Evolutionary conservation across 2,888 invertebrate species (phyloP), one percentile per base, ranked within the genome.

Genomic region (Cerastis leucographa): DNA sequence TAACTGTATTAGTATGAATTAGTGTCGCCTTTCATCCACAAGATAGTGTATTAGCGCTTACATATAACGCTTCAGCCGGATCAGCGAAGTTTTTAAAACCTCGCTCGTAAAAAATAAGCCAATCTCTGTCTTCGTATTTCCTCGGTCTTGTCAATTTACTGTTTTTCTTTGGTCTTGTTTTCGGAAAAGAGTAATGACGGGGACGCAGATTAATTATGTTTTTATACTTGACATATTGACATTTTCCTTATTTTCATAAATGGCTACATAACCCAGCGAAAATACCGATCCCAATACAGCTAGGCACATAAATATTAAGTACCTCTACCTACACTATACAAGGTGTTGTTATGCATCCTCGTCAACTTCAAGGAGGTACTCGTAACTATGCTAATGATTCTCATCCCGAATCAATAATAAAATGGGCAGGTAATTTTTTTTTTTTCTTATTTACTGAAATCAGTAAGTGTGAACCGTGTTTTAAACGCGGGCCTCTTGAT

Each of bases 1-100:
- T n/a, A 69, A 22, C 49, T 42, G 25, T 67, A 44, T 74, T 54
- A 35, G 29, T 44, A 42, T n/a, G 51, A 44, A 71, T 61, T 70
- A 66, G 56, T 66, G 22, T 70, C 62, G 42, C 46, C 29, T 71
- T 62, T 78, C 40, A 83, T 64, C 17, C 51, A 25, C 35, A 59
- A 14, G 59, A 54, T 67, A 29, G n/a, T 44, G n/a, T 67, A 51
- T 62, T 44, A 66, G 46, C 40, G 12, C n/a, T 56, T 71, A 64
- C 44, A 14, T 42, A 22, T 56, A 61, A 70, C 35, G 35, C 42
- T 14, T 59, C 46, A 62, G 19, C 22, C 29, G 61, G 44, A 62
- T 81, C 46, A 71, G 44, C 1, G n/a, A 49, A 54, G 66, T 59
- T 79, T 72, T n/a, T 56, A 51, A 51, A 69, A 61, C 35, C 7